Evolutionary conservation across 2,797 vertebrate genomes (phyloP).

Genomic region (Thaleichthys pacificus): DNA sequence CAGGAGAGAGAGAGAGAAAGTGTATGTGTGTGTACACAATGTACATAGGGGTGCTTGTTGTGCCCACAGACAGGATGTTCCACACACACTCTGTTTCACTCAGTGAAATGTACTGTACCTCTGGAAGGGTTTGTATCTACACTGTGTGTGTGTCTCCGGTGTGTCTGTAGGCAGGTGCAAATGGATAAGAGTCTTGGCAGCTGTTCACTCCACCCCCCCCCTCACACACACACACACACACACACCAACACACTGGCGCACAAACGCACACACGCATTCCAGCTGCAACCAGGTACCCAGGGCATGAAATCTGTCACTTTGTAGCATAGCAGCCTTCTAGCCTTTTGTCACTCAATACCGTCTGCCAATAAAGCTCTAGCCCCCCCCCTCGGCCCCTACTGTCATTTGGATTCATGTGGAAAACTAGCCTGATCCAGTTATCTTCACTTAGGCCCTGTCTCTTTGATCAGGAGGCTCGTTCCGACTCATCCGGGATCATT

Average conservation of each 20-base stretch:
- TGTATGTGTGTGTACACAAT: neutral
- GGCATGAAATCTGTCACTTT: neutral
- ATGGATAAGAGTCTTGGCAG: neutral
- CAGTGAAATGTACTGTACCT: neutral
- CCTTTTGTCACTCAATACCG: neutral
- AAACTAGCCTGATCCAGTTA: neutral
- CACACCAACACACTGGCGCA: neutral
- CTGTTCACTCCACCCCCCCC: neutral
- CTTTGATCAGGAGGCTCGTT: neutral
- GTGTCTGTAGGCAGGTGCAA: neutral
- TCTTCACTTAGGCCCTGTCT: neutral
- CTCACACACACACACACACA: neutral
- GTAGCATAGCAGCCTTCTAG: neutral
- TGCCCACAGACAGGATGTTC: too few species aligned
- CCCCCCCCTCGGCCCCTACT: neutral
- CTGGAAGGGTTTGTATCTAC: neutral
- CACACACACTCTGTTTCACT: neutral
- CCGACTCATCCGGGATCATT: neutral
- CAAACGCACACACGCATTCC: neutral
- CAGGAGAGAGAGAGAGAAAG: neutral
- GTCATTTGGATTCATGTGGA: neutral
- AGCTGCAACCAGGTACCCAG: neutral
- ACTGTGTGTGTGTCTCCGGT: neutral
- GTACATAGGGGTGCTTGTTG: neutral
- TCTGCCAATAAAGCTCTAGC: neutral